Evolutionary conservation across 2,888 invertebrate genomes (phyloP), one percentile per base, ranked within the genome.

Genomic region (Tanytarsus gracilentus): DNA sequence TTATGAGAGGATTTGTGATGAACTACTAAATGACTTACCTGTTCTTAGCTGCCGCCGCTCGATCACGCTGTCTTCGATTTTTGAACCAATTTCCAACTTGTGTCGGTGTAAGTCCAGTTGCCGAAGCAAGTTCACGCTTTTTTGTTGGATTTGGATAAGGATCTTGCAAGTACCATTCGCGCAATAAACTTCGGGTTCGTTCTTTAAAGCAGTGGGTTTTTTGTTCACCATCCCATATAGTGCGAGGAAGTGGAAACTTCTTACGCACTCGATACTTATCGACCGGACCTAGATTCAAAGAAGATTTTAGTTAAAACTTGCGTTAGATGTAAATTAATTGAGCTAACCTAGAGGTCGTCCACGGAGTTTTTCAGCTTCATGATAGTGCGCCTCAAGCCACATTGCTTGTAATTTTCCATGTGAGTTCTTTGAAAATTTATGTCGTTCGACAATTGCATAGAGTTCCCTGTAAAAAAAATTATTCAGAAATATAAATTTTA

Each of bases 81-180:
- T 92, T 92, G 78, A 92, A 92, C 92, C 92, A 92, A 75, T 92
- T 93, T 60, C 91, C 90, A 63, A 93, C 93, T 76, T 93, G 93
- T 53, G 93, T 95, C 39, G 93, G 90, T 59, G 93, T 93, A 64
- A 94, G 79, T 27, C 92, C 92, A 55, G 94, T 95, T 61, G 89
- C 90, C 68, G 86, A 85, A 25, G 94, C 93, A 68, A 95, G 76
- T 73, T 94, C 93, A 65, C 91, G 77, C 74, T 94, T 94, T 77
- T 94, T 94, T 64, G 89, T 88, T 36, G 94, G 94, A 75, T 93
- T 93, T 61, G 92, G 94, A 76, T 93, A 94, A n/a, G 92, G 91
- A 76, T 92, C 97, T 76, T 95, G 93, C 61, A 97, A 83, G 75
- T 99, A 99, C 95, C 97, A 98, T 78, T 99, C 98, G 63, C 98